These are phyloP conservation scores for Cheilosia variabilis DNA, from an alignment of 2,888 invertebrate species.

Conservation along the genomic window DNA sequence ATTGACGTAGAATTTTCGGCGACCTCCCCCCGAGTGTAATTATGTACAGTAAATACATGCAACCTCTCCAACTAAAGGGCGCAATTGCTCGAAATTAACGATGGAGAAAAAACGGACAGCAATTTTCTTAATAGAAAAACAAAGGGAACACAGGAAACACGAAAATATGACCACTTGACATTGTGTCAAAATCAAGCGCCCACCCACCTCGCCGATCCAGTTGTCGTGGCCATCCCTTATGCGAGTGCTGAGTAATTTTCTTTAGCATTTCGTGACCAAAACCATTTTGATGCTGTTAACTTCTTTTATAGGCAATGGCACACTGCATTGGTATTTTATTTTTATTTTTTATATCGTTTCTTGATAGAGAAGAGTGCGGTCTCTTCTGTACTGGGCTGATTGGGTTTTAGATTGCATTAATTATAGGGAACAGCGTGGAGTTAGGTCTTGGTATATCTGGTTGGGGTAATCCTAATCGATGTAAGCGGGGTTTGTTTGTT, in stretches of 20 bases:
- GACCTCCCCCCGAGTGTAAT: constrained; percentile 39
- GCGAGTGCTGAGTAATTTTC: constrained; percentile 46
- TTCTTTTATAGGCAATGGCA: constrained; percentile 2
- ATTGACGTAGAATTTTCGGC: constrained; percentile 37
- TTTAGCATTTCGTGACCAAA: constrained; percentile 53
- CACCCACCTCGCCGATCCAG: background rate
- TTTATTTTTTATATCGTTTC: background rate
- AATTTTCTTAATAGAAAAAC: constrained; percentile 52
- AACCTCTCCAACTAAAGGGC: constrained; percentile 38
- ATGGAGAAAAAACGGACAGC: constrained; percentile 42
- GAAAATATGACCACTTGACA: constrained; percentile 45
- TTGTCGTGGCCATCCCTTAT: constrained; percentile 44
- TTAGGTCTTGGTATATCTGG: background rate
- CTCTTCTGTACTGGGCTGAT: constrained; percentile 10
- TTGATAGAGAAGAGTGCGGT: background rate
- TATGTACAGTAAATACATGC: constrained; percentile 53
- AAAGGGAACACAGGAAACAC: background rate
- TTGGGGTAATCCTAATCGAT: background rate
- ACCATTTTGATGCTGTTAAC: constrained; percentile 25
- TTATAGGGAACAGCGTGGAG: background rate
- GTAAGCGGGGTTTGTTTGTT: background rate
- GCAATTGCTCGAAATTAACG: constrained; percentile 55
- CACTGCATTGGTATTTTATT: constrained; percentile 37
- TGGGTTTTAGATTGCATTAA: background rate
- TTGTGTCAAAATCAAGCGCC: constrained; percentile 55